A percentile compares a stretch with the other conserved stretches of the same genome.
phyloP scores from a whole-genome alignment of 2,113 vertebrate species.

The Hippocampus abdominalis region DNA sequence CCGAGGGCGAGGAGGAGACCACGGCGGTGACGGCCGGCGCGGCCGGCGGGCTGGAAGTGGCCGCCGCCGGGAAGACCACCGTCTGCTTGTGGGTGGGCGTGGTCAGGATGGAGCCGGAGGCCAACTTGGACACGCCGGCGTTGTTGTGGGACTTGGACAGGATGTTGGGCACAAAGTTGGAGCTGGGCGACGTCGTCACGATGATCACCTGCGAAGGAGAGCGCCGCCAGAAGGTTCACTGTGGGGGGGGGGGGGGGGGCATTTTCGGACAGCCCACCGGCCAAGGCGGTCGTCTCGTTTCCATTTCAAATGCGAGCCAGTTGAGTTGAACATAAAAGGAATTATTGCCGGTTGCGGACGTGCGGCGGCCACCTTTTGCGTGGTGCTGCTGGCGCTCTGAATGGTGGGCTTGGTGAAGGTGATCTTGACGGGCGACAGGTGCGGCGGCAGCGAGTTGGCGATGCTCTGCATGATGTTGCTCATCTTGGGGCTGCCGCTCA shows the following conservation, averaged over 20 bases:
- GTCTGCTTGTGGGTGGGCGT: slow-evolving; percentile 88
- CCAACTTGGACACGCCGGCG: slow-evolving; percentile 88
- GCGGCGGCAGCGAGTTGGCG: slow-evolving; percentile 93
- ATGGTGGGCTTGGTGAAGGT: slow-evolving; percentile 97
- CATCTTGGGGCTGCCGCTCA: slow-evolving; percentile 95
- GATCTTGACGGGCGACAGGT: slow-evolving; percentile 99
- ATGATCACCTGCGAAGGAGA: slow-evolving; percentile 87
- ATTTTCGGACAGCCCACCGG: no score
- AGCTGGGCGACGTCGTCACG: slow-evolving; percentile 96
- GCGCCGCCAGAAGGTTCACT: background rate
- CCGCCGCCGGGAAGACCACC: slow-evolving; percentile 82
- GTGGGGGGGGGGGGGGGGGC: background rate
- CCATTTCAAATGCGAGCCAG: no score
- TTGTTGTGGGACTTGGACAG: slow-evolving; percentile 98
- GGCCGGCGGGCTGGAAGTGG: slow-evolving; percentile 69
- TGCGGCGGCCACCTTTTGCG: slow-evolving; percentile 82
- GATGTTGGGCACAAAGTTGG: slow-evolving; percentile 97
- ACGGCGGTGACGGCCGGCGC: slow-evolving; percentile 85
- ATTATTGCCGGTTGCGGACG: no score
- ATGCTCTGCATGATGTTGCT: slow-evolving; percentile 99
- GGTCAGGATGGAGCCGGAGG: slow-evolving; percentile 83
- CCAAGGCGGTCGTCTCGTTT: no score
- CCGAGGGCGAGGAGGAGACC: slow-evolving; percentile 85
- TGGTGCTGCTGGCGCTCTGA: slow-evolving; percentile 90
- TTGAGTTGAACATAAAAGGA: no score